Base-by-base conservation (phyloP, 2,797 vertebrate species). In the Siniperca obscura region DNA sequence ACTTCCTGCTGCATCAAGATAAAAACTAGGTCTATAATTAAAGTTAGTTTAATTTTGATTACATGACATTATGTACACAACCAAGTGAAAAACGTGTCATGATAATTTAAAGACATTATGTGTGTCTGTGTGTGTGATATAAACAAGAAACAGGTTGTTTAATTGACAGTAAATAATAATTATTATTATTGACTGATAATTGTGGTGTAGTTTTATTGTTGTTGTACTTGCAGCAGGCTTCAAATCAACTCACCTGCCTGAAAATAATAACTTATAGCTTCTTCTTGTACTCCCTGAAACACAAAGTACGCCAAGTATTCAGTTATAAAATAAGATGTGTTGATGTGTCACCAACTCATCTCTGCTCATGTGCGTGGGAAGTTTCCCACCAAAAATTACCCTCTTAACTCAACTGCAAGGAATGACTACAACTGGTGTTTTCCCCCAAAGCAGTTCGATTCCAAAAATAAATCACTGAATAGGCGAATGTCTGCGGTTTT, bases 391-490 rank as follows among this genome's bases (percentile, higher is more conserved):
- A 70, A 83, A 83, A 76, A 76, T 7, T 5, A 60, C 59, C 44
- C 10, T 78, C 42, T 61, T 6, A 11, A 2, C 16, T 48, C 5
- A 17, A 22, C 64, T 60, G 19, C 14, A 44, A 57, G 36, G 19
- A 70, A 87, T 59, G 55, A 87, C 53, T 81, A 25, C 14, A 67
- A 55, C 27, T 72, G 79, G 76, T 82, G 55, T 53, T 86, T 90
- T 74, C 84, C 80, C 30, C 79, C 53, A 55, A 46, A 65, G 40
- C 14, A 0, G 56, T 75, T 80, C 25, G 44, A 4, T 12, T 74
- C 59, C 38, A 70, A 76, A 87, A 90, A 86, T 84, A 82, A 68
- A 70, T 10, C 1, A 0, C 34, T 86, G 80, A 90, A 60, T 84
- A 57, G 21, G 21, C 8, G 4, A 30, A 34, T 50, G 53, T 67